Conservation (phyloP, 1,140 invertebrate genomes). For the Hyles vespertilio region DNA sequence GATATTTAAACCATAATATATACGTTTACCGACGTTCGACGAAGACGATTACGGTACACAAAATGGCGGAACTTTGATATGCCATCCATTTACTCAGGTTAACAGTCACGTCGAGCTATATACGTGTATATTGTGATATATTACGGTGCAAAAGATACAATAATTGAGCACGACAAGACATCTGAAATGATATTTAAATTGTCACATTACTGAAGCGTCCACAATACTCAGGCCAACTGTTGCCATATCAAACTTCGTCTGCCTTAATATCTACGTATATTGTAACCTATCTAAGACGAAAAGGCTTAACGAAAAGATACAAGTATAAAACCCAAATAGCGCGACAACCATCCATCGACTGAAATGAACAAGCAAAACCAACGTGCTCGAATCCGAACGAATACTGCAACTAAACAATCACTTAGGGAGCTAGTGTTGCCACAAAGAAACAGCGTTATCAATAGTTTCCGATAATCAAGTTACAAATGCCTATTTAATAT, state of each 20-base stretch:
- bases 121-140: conserved; percentile 13
- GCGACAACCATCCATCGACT: conserved; percentile 55
- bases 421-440: conserved; percentile 36
- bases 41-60: conserved; percentile 9
- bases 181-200: conserved; percentile 15
- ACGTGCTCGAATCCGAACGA: conserved; percentile 35
- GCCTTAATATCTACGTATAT: conserved; percentile 61
- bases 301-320: conserved; percentile 48
- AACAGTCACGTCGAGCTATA: neutral
- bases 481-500: conserved; percentile 55
- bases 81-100: conserved; percentile 13
- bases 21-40: neutral
- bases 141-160: conserved; percentile 13
- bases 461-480: conserved; percentile 27
- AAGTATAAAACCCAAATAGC: conserved; percentile 39
- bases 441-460: conserved; percentile 29
- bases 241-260: conserved; percentile 27
- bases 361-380: conserved; percentile 37
- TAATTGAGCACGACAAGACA: conserved; percentile 31
- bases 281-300: conserved; percentile 64
- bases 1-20: conserved; percentile 11
- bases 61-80: conserved; percentile 37
- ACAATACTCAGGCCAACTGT: conserved; percentile 12
- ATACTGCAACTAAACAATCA: conserved; percentile 47
- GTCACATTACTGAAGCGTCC: neutral